Conservation (phyloP, 1,140 invertebrate genomes). For the Brachionus rubens region DNA sequence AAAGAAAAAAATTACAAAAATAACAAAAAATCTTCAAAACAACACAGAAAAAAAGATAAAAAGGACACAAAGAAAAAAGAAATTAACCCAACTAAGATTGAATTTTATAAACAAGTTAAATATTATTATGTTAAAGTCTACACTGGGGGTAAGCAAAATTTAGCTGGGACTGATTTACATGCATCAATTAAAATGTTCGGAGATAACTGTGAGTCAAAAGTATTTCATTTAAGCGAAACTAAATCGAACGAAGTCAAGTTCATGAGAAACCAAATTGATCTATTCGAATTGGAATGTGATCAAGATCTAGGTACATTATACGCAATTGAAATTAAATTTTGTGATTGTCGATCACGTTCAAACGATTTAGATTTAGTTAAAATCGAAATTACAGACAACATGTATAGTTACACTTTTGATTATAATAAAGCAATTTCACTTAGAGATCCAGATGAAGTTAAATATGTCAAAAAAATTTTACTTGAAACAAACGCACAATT, state of each 20-base stretch:
- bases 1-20: conserved; percentile 50
- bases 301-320: conserved; percentile 32
- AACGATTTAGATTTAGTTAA: conserved; percentile 43
- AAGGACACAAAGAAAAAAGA: neutral
- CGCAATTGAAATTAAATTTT: conserved; percentile 5
- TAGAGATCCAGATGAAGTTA: conserved; percentile 10
- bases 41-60: neutral
- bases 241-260: neutral
- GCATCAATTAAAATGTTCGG: conserved; percentile 29
- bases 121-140: conserved; percentile 24
- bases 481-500: conserved; percentile 37
- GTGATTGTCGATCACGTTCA: neutral
- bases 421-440: conserved; percentile 18
- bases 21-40: neutral
- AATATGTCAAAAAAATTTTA: conserved; percentile 18
- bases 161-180: conserved; percentile 24
- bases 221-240: conserved; percentile 3
- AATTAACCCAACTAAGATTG: neutral
- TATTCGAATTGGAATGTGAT: conserved; percentile 1
- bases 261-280: conserved; percentile 18
- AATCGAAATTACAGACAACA: neutral
- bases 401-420: neutral
- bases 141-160: conserved; percentile 11
- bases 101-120: neutral
- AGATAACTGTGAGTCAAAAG: neutral